phyloP scores from a whole-genome alignment of 2,888 invertebrate species.

The Cataglyphis livida region DNA sequence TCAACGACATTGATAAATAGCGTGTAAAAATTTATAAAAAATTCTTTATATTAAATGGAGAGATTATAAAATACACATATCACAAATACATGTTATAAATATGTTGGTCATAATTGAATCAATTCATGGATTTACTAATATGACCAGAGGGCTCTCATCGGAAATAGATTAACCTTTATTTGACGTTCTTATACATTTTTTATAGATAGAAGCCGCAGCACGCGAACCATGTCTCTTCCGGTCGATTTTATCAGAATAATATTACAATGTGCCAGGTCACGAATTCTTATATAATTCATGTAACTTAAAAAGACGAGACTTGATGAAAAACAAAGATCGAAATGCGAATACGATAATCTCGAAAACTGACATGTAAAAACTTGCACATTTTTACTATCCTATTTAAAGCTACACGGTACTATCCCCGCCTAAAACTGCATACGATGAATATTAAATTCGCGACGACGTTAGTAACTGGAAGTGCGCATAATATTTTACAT shows the following conservation, averaged over 20 bases:
- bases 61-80: neutral
- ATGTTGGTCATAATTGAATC: neutral
- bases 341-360: neutral
- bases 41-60: neutral
- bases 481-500: conserved; percentile 40
- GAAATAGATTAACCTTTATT: conserved; percentile 38
- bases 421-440: conserved; percentile 29
- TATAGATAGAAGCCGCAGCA: conserved; percentile 54
- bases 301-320: conserved; percentile 12
- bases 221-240: conserved; percentile 62
- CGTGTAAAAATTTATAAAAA: conserved; percentile 33
- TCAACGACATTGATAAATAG: conserved; percentile 49
- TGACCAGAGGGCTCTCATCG: neutral
- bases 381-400: neutral
- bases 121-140: neutral
- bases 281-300: conserved; percentile 58
- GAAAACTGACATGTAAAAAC: neutral
- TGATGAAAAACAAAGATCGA: neutral
- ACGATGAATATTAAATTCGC: conserved; percentile 47
- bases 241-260: conserved; percentile 63
- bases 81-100: neutral
- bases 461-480: conserved; percentile 20
- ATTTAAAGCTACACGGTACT: neutral
- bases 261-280: conserved; percentile 54
- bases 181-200: conserved; percentile 61